Evolutionary conservation across 1,140 invertebrate genomes (phyloP), one percentile per base, ranked within the genome.

Genomic region (Xylocopa sonorina): DNA sequence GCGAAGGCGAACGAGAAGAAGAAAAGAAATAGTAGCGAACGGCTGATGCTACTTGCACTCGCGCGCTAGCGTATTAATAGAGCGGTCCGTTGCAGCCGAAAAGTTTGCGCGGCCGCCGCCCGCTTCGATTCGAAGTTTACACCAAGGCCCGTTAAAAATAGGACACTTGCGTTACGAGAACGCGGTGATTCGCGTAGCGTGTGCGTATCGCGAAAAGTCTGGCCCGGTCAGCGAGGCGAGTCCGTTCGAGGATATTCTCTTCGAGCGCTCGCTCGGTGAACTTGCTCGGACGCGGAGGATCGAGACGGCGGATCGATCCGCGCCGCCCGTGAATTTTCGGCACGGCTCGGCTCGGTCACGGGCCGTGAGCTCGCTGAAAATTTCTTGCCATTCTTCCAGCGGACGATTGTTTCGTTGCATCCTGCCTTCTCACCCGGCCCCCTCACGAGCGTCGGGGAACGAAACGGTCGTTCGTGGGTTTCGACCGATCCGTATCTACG

Each of bases 371-470:
- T 86, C 82, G 87, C 84, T 87, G 81, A 89, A 90, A 80, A 87
- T 88, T 89, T 88, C 86, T 86, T 89, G n/a, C 86, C 84, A 73
- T 83, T 87, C 86, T 89, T 92, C 90, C 90, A n/a, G 89, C 74
- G 86, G 73, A 81, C 89, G 88, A 92, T 92, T 92, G 90, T 92
- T 91, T 91, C 89, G 88, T 88, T 78, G 90, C 89, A 92, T 92
- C 91, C 91, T 92, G 90, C 83, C 88, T 82, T 75, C 79, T 83
- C 57, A 86, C 60, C n/a, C n/a, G n/a, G 87, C 80, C 90, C 89
- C 89, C 90, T 87, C 90, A 89, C 87, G 75, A 86, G 67, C 48
- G 83, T 86, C 76, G 83, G n/a, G 80, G 72, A 80, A 77, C 67
- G 74, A 68, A 82, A 80, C 67, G 57, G 69, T 48, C 75, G 68